Percentiles rank a stretch among this genome's conserved stretches.
Conservation (phyloP, 2,888 invertebrate genomes). For the Malthinus flaveolus region DNA sequence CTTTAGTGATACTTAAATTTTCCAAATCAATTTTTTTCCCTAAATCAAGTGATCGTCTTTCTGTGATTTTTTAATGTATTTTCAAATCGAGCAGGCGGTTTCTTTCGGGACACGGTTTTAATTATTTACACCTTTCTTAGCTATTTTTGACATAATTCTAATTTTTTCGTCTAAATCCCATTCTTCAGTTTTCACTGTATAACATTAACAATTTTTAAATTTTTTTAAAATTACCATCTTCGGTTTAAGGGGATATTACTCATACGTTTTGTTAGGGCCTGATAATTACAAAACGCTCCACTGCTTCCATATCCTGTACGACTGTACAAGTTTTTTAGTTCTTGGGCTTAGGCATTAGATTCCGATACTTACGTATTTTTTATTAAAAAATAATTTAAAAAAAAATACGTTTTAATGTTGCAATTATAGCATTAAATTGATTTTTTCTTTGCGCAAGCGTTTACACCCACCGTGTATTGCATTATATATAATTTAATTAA, state of each 20-base stretch:
- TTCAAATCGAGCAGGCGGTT: neutral
- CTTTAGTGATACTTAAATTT: neutral
- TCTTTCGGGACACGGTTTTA: neutral
- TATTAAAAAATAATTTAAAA: neutral
- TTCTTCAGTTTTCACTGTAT: conserved; percentile 2
- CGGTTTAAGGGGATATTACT: neutral
- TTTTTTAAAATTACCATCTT: neutral
- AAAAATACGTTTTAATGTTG: conserved; percentile 12
- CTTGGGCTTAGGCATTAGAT: neutral
- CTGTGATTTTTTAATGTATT: no score
- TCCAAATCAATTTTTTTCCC: neutral
- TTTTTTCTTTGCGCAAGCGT: conserved; percentile 39
- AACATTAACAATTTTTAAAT: neutral
- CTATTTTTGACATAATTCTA: no score
- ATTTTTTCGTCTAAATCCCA: no score
- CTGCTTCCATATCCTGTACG: conserved; percentile 5
- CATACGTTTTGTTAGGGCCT: conserved; percentile 4
- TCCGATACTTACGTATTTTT: no score
- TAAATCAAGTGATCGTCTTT: no score
- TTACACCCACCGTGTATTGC: conserved; percentile 12
- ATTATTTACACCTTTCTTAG: no score
- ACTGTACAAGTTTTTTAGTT: neutral
- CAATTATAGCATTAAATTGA: conserved; percentile 37
- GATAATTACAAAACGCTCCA: conserved; percentile 6
- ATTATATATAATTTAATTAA: conserved; percentile 29